Percentiles rank a stretch among this genome's conserved stretches.
Evolutionary conservation across 2,888 invertebrate species (phyloP).

Genomic region (Lepidocyrtinus sp.): DNA sequence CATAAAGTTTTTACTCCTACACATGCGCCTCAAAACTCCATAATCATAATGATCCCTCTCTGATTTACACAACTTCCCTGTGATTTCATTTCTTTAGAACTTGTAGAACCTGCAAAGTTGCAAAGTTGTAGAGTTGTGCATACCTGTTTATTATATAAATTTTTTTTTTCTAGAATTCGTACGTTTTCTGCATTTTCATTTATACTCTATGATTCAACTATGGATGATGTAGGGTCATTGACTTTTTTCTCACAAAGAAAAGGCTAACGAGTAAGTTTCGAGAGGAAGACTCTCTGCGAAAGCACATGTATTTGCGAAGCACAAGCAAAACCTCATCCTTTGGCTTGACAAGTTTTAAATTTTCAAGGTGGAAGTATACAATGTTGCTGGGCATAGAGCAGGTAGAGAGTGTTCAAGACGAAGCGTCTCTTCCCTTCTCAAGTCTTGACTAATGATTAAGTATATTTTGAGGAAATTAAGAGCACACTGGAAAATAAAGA

Average conservation of each 20-base stretch:
- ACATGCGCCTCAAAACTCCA: background rate
- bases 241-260: constrained; percentile 26
- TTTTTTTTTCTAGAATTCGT: constrained; percentile 1
- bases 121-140: background rate
- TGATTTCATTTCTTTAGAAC: constrained; percentile 2
- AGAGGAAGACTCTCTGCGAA: constrained; percentile 24
- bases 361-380: background rate
- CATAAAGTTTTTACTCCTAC: constrained; percentile 14
- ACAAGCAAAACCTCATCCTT: background rate
- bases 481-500: no score
- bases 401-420: no score
- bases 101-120: background rate
- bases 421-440: no score
- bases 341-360: constrained; percentile 1
- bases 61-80: constrained; percentile 11
- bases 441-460: no score
- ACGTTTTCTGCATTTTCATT: constrained; percentile 13
- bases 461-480: no score
- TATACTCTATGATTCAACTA: constrained; percentile 7
- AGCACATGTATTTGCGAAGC: constrained; percentile 1
- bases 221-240: constrained; percentile 33
- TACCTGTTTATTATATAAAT: constrained; percentile 3
- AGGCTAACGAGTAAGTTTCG: constrained; percentile 6
- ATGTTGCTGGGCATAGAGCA: no score
- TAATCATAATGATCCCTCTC: constrained; percentile 15